phyloP scores from a whole-genome alignment of 2,888 invertebrate species.

The Altica lythri region DNA sequence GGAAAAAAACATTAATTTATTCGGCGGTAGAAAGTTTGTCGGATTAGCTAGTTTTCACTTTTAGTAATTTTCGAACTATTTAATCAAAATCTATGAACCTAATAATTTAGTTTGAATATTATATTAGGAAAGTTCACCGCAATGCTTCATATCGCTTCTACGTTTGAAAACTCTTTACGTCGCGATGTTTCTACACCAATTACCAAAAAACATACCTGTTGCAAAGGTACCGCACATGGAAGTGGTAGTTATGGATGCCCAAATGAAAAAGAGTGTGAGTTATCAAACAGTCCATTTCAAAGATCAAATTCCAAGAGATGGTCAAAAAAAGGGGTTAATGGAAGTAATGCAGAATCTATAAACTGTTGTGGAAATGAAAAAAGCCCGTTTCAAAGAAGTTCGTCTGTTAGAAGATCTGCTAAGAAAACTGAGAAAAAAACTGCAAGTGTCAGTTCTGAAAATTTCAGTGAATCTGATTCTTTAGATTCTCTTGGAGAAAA shows the following conservation, averaged over 20 bases:
- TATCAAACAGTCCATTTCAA: conserved; percentile 57
- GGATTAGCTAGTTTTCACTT: no score
- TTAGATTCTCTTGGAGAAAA: conserved; percentile 58
- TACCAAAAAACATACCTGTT: conserved; percentile 69
- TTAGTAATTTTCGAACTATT: conserved; percentile 5
- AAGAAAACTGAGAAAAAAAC: conserved; percentile 49
- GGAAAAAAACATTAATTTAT: no score
- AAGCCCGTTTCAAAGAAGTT: conserved; percentile 38
- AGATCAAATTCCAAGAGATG: conserved; percentile 59
- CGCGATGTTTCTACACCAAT: conserved; percentile 53
- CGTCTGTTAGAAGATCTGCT: conserved; percentile 36
- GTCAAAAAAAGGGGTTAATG: conserved; percentile 56
- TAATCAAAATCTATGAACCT: not conserved
- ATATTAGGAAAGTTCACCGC: conserved; percentile 22
- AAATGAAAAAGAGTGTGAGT: conserved; percentile 28
- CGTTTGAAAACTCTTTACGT: conserved; percentile 66
- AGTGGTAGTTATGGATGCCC: conserved; percentile 29
- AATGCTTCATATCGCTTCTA: conserved; percentile 52
- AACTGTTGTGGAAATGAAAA: conserved; percentile 22
- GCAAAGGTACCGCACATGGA: conserved; percentile 78
- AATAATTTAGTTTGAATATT: no score
- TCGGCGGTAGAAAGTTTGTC: no score
- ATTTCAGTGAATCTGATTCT: conserved; percentile 70
- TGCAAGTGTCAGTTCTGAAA: conserved; percentile 68
- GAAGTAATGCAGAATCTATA: conserved; percentile 36